Evolutionary conservation across 1,140 invertebrate genomes (phyloP).

Genomic region (Drosophila pseudoobscura): DNA sequence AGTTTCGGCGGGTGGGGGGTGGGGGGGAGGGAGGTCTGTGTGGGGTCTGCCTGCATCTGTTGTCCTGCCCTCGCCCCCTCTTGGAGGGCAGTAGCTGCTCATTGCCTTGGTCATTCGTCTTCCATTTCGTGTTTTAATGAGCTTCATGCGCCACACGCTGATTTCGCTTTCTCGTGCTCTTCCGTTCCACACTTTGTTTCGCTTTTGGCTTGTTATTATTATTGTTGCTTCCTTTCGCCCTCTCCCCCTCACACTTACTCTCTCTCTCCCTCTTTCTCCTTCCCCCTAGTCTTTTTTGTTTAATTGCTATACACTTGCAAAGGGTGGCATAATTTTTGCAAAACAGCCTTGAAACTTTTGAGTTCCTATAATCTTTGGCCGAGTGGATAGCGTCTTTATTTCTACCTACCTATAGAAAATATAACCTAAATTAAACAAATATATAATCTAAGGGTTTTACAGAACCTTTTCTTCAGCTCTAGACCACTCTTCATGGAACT

Average conservation of each 20-base stretch:
- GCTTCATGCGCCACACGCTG: slow-evolving; percentile 63
- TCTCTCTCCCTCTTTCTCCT: not conserved
- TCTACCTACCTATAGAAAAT: no score
- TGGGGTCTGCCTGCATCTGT: not conserved
- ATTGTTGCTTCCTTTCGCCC: slow-evolving; percentile 36
- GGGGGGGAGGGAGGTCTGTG: no score
- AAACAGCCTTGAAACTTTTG: no score
- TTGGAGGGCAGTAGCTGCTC: not conserved
- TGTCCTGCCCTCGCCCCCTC: not conserved
- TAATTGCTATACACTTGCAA: no score
- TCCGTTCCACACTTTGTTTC: slow-evolving; percentile 13
- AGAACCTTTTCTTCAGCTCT: no score
- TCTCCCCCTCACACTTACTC: not conserved
- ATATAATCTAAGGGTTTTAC: no score
- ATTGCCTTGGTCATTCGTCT: slow-evolving; percentile 49
- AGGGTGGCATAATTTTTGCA: no score
- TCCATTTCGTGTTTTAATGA: slow-evolving; percentile 62
- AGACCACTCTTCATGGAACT: no score
- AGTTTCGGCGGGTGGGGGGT: no score
- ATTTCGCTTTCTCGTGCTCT: slow-evolving; percentile 49
- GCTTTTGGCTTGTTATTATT: slow-evolving; percentile 50
- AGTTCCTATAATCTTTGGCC: not conserved
- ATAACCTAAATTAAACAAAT: no score
- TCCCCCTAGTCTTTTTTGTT: no score
- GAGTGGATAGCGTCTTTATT: no score